Percentiles rank a stretch among this genome's conserved stretches.
Conservation (phyloP, 2,888 invertebrate species). For the Tipula lateralis region DNA sequence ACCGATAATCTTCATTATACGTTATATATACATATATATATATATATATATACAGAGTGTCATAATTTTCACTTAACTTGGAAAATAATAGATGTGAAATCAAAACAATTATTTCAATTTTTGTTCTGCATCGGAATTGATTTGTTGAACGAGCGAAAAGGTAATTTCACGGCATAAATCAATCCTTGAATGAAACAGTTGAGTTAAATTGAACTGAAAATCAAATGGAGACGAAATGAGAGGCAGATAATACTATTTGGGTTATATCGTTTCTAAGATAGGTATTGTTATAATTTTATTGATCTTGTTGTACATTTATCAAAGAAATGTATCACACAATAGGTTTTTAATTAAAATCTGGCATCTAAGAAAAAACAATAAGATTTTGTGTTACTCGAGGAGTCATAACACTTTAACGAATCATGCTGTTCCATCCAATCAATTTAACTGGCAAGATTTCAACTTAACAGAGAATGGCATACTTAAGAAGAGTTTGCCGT, state of each 20-base stretch:
- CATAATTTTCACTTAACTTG: neutral
- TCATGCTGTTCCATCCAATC: too few relatives aligned
- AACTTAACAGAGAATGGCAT: too few relatives aligned
- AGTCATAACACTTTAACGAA: too few relatives aligned
- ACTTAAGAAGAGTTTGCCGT: too few relatives aligned
- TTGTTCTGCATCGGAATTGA: neutral
- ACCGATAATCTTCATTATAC: neutral
- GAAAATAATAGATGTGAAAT: neutral
- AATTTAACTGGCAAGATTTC: too few relatives aligned
- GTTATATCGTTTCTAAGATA: neutral
- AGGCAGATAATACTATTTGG: neutral
- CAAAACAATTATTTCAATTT: neutral
- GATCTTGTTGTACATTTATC: neutral
- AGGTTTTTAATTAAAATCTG: neutral
- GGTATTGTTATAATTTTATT: neutral
- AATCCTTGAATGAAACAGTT: neutral
- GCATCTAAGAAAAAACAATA: too few relatives aligned
- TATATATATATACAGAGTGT: neutral
- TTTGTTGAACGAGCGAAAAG: neutral
- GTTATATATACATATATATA: neutral
- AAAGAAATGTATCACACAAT: neutral
- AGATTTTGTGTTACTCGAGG: too few relatives aligned
- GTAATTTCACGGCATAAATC: neutral
- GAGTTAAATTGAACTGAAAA: neutral
- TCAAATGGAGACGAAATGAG: neutral